phyloP scores from a whole-genome alignment of 2,797 vertebrate genomes.

The Pagetopsis macropterus region DNA sequence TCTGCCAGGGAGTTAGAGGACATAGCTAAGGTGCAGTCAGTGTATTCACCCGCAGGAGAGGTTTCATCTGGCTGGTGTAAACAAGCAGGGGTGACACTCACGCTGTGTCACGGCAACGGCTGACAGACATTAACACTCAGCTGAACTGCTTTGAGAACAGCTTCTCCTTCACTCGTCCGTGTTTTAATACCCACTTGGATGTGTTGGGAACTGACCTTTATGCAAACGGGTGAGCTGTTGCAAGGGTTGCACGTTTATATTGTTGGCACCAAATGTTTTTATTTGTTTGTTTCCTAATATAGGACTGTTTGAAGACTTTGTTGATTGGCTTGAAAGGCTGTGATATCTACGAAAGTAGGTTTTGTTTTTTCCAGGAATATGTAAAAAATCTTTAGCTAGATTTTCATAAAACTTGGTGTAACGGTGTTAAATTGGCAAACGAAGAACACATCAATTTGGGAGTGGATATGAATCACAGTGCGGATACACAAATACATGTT shows the following conservation, averaged over 20 bases:
- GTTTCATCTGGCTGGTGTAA: constrained; percentile 61
- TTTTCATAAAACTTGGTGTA: too few relatives aligned
- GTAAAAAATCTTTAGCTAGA: too few relatives aligned
- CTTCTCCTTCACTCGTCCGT: neutral
- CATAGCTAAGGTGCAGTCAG: constrained; percentile 39
- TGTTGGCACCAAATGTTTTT: neutral
- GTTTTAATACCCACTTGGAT: constrained; percentile 1
- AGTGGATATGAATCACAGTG: too few relatives aligned
- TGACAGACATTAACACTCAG: constrained; percentile 43
- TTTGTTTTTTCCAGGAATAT: too few relatives aligned
- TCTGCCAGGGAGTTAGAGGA: constrained; percentile 28
- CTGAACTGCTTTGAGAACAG: constrained; percentile 13
- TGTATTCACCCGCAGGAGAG: constrained; percentile 40
- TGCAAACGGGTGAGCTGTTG: neutral
- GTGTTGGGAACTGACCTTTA: neutral
- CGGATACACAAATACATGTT: too few relatives aligned
- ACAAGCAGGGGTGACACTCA: constrained; percentile 57
- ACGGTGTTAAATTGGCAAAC: too few relatives aligned
- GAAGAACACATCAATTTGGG: too few relatives aligned
- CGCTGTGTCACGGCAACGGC: constrained; percentile 26
- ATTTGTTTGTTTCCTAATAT: neutral
- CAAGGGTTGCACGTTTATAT: neutral
- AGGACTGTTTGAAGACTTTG: neutral
- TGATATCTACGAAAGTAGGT: too few relatives aligned
- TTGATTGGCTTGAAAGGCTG: neutral